Conservation (phyloP, 1,140 invertebrate species). For the Drosophila nannoptera region DNA sequence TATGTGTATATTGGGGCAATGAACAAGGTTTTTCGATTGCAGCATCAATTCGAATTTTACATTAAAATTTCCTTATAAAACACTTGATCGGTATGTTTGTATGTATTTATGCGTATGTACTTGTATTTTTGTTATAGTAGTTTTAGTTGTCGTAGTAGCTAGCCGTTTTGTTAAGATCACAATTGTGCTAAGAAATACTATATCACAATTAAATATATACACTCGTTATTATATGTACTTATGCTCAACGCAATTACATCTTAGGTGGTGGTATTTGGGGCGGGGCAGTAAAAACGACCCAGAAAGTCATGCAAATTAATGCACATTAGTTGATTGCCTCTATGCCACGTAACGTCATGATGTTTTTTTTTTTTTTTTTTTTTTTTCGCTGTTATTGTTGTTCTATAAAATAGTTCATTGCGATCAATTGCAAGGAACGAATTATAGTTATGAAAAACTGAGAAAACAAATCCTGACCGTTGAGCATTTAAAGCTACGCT, state of each 20-base stretch:
- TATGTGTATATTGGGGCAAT: slow-evolving; percentile 17
- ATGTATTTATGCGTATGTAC: slow-evolving; percentile 12
- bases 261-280: slow-evolving; percentile 50
- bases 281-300: slow-evolving; percentile 32
- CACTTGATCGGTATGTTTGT: slow-evolving; percentile 26
- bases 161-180: slow-evolving; percentile 74
- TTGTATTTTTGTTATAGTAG: slow-evolving; percentile 30
- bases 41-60: slow-evolving; percentile 24
- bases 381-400: slow-evolving; percentile 7
- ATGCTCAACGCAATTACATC: slow-evolving; percentile 34
- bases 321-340: slow-evolving; percentile 32
- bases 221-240: slow-evolving; percentile 68
- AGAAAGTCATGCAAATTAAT: slow-evolving; percentile 36
- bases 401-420: slow-evolving; percentile 32
- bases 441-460: slow-evolving; percentile 27
- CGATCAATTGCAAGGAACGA: slow-evolving; percentile 15
- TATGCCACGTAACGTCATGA: slow-evolving; percentile 23
- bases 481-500: slow-evolving; percentile 63
- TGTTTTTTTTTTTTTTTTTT: slow-evolving; percentile 5
- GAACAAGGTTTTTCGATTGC: slow-evolving; percentile 37
- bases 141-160: slow-evolving; percentile 58
- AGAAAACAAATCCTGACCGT: slow-evolving; percentile 24
- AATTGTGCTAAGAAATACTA: slow-evolving; percentile 78
- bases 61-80: slow-evolving; percentile 69
- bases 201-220: slow-evolving; percentile 78